phyloP scores from a whole-genome alignment of 2,113 vertebrate genomes.

The Zosterops lateralis region DNA sequence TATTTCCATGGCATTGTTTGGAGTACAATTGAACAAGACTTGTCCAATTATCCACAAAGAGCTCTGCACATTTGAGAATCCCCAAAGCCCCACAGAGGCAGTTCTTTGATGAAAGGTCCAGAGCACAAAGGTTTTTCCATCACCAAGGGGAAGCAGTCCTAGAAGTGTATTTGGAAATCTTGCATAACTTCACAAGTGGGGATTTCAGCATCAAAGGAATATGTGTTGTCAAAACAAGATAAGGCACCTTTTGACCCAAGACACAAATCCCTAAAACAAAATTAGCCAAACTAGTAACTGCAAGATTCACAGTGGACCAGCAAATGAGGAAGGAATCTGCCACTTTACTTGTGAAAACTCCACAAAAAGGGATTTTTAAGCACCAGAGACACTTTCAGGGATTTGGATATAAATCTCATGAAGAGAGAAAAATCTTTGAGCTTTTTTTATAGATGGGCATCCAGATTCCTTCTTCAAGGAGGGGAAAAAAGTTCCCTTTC shows the following conservation, averaged over 20 bases:
- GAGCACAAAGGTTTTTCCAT: not conserved
- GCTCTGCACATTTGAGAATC: not conserved
- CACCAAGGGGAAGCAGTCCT: not conserved
- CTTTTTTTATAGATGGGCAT: not conserved
- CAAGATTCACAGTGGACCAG: not conserved
- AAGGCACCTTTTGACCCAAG: not conserved
- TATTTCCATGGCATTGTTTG: not conserved
- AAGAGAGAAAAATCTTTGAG: not conserved
- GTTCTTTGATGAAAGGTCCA: not conserved
- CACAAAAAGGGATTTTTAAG: not conserved
- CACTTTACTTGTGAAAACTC: not conserved
- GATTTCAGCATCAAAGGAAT: not conserved
- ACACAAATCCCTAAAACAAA: not conserved
- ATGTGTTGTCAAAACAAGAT: fast-evolving
- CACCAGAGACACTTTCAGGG: not conserved
- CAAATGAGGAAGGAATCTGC: not conserved
- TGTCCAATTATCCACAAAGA: not conserved
- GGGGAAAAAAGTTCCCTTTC: not conserved
- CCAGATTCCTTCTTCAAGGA: not conserved
- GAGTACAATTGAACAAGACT: not conserved
- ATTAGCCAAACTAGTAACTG: not conserved
- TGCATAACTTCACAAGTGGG: not conserved
- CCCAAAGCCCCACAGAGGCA: not conserved
- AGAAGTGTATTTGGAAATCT: not conserved
- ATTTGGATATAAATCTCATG: not conserved